phyloP scores from a whole-genome alignment of 1,140 invertebrate species.

The Dendroctonus ponderosae region DNA sequence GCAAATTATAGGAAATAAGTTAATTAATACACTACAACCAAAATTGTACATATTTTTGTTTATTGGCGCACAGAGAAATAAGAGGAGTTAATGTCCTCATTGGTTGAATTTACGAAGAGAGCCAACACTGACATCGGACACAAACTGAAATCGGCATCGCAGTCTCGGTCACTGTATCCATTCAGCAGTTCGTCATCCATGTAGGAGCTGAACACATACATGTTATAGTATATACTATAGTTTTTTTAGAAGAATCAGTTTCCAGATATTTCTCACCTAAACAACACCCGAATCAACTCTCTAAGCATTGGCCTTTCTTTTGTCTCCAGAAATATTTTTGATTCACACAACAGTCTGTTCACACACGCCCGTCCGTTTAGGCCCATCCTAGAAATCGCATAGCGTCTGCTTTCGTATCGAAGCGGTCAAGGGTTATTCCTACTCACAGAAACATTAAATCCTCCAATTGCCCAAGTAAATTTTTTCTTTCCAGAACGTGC shows the following conservation, averaged over 20 bases:
- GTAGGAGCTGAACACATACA: slow-evolving; percentile 1
- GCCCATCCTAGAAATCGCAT: slow-evolving; percentile 54
- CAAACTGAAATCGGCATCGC: neutral
- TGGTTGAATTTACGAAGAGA: slow-evolving; percentile 11
- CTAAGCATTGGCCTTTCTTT: slow-evolving; percentile 64
- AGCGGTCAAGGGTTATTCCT: neutral
- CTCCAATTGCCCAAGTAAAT: slow-evolving; percentile 26
- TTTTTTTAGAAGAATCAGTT: neutral
- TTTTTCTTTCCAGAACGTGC: slow-evolving; percentile 32
- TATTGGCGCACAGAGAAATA: neutral
- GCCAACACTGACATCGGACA: slow-evolving; percentile 8
- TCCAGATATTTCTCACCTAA: slow-evolving; percentile 56
- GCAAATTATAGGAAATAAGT: too few species aligned
- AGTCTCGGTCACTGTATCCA: neutral
- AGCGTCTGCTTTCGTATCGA: slow-evolving; percentile 3
- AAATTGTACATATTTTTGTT: too few species aligned
- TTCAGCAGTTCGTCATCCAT: slow-evolving; percentile 2
- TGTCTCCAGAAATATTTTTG: slow-evolving; percentile 56
- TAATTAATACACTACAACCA: too few species aligned
- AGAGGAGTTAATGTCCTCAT: neutral
- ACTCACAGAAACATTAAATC: slow-evolving; percentile 29
- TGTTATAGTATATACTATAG: neutral
- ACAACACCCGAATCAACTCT: slow-evolving; percentile 63
- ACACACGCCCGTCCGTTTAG: slow-evolving; percentile 65
- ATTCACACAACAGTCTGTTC: slow-evolving; percentile 67